A percentile compares a stretch with the other conserved stretches of the same genome.
These are phyloP conservation scores for Petrolisthes manimaculis DNA, from an alignment of 2,888 invertebrate species.

Conservation along the genomic window DNA sequence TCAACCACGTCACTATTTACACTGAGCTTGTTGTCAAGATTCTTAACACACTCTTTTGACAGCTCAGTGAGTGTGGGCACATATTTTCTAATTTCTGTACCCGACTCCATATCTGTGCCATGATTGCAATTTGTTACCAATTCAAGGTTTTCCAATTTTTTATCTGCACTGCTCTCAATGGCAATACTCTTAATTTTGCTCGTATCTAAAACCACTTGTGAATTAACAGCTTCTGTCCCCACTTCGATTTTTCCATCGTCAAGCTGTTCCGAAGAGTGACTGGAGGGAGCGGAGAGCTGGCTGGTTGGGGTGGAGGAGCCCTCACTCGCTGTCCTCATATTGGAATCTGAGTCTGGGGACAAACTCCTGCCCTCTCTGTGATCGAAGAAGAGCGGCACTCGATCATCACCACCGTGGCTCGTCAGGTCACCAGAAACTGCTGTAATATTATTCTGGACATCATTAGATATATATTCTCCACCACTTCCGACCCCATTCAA, in stretches of 20 bases:
- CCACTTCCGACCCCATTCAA: constrained; percentile 27
- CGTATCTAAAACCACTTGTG: no score
- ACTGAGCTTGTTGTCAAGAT: no score
- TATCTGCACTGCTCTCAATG: neutral
- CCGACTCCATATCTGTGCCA: no score
- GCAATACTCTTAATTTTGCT: neutral
- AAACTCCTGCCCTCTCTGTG: constrained; percentile 31
- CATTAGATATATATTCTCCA: no score
- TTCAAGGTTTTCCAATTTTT: neutral
- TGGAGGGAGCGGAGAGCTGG: constrained; percentile 45
- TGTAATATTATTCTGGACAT: constrained; percentile 24
- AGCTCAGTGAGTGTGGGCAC: no score
- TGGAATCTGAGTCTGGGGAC: constrained; percentile 54
- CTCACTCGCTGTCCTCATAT: constrained; percentile 56
- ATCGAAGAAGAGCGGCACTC: constrained; percentile 30
- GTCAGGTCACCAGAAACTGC: constrained; percentile 25
- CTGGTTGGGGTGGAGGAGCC: constrained; percentile 48
- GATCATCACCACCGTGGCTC: neutral
- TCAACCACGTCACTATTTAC: no score
- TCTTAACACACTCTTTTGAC: no score
- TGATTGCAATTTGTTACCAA: no score
- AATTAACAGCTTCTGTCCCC: neutral
- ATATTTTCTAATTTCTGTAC: no score
- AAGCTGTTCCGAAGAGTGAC: constrained; percentile 35
- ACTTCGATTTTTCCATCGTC: neutral